A percentile compares a stretch with the other conserved stretches of the same genome.
Conservation (phyloP, 2,797 vertebrate genomes). For the Gymnoscopelus braueri region DNA sequence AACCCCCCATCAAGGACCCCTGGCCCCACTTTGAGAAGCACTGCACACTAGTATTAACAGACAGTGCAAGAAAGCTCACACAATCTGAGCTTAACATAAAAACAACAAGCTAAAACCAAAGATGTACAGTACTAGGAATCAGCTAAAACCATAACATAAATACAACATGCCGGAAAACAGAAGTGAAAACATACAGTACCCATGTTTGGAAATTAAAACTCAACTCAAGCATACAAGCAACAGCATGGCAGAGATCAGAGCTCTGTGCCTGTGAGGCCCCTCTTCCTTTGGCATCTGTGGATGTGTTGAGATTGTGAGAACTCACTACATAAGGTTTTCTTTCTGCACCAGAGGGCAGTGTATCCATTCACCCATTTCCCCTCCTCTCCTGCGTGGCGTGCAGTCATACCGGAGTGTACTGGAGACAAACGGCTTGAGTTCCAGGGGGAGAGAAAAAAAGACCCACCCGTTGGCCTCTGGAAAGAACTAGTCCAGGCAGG, state of each 20-base stretch:
- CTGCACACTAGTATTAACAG: not conserved
- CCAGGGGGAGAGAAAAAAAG: conserved; percentile 6
- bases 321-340: conserved; percentile 12
- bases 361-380: too few relatives aligned
- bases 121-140: conserved; percentile 25
- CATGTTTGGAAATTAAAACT: conserved; percentile 23
- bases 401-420: conserved; percentile 14
- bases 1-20: too few relatives aligned
- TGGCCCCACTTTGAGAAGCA: too few relatives aligned
- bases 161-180: conserved; percentile 12
- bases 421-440: conserved; percentile 15
- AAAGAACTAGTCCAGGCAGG: conserved; percentile 28
- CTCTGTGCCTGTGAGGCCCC: conserved; percentile 52
- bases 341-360: too few relatives aligned
- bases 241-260: conserved; percentile 23
- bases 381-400: conserved; percentile 24
- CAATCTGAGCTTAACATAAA: not conserved
- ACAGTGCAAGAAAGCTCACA: conserved; percentile 25
- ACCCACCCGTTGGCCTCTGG: conserved; percentile 22
- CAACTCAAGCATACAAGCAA: conserved; percentile 11
- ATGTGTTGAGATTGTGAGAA: conserved; percentile 20
- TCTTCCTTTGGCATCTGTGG: conserved; percentile 74
- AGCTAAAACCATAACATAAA: conserved; percentile 39
- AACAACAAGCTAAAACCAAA: not conserved
- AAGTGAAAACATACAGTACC: conserved; percentile 42